These are phyloP conservation scores for Caenorhabditis becei DNA, from an alignment of 2,888 invertebrate genomes.

Conservation along the genomic window DNA sequence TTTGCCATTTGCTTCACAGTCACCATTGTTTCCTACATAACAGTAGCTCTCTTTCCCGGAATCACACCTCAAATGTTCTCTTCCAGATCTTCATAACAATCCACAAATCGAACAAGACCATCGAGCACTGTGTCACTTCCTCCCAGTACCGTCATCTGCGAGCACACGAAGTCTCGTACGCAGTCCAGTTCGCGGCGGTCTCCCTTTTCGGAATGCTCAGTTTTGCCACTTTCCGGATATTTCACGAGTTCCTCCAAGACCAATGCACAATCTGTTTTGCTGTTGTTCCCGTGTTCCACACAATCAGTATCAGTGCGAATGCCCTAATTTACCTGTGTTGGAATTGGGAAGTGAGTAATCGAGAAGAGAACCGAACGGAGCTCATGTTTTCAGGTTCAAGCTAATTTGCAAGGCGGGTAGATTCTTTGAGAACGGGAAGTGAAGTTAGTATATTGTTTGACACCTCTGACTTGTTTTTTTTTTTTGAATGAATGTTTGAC, in stretches of 20 bases:
- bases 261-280: neutral
- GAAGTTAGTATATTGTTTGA: too few species aligned
- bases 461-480: too few species aligned
- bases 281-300: neutral
- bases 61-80: neutral
- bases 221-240: neutral
- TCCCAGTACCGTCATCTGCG: neutral
- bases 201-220: neutral
- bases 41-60: neutral
- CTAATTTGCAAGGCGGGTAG: neutral
- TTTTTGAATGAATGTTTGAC: too few species aligned
- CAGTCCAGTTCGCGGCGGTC: neutral
- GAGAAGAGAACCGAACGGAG: too few species aligned
- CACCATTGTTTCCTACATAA: neutral
- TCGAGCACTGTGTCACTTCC: neutral
- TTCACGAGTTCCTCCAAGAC: neutral
- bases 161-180: neutral
- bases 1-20: neutral
- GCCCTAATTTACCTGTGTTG: slow-evolving; percentile 1
- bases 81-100: neutral
- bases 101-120: neutral
- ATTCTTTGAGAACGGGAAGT: too few species aligned
- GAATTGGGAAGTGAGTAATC: neutral
- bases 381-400: neutral
- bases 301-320: slow-evolving; percentile 2